phyloP scores from a whole-genome alignment of 37 sponge, comb jelly and placozoan species.

The Chondrilla cf. caribensis region DNA sequence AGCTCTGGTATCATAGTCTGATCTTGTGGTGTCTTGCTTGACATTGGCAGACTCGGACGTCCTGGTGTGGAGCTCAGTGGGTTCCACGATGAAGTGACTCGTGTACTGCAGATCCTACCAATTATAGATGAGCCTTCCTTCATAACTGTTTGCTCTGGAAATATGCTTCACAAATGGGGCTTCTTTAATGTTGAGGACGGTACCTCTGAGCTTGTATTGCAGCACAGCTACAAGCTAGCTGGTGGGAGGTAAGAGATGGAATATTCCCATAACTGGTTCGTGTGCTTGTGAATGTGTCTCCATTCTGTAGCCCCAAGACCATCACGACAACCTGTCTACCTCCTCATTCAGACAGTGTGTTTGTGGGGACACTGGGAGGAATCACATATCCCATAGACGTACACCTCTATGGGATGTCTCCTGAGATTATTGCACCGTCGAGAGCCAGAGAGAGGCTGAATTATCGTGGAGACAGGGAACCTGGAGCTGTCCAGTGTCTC shows the following conservation, averaged over 20 bases:
- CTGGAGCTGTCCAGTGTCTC: constrained; percentile 72
- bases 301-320: constrained; percentile 69
- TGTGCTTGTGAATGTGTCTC: no score
- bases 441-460: constrained; percentile 61
- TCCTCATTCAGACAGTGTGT: constrained; percentile 66
- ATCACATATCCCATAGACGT: constrained; percentile 79
- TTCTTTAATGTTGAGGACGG: constrained; percentile 43
- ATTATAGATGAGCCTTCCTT: constrained; percentile 57
- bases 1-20: no score
- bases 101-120: constrained; percentile 70
- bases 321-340: constrained; percentile 66
- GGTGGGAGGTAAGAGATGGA: constrained; percentile 73
- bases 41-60: constrained; percentile 62
- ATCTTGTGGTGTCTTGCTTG: no score
- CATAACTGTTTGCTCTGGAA: constrained; percentile 56
- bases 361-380: constrained; percentile 79
- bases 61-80: constrained; percentile 72
- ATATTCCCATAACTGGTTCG: no score
- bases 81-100: constrained; percentile 46
- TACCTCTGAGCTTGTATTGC: constrained; percentile 32
- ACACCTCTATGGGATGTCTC: constrained; percentile 80
- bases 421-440: constrained; percentile 72
- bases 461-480: constrained; percentile 62
- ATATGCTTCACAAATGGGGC: constrained; percentile 65
- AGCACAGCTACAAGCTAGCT: constrained; percentile 59